Percentiles rank a stretch among this genome's conserved stretches.
phyloP scores from a whole-genome alignment of 2,888 invertebrate genomes.

The Heliconius charithonia region DNA sequence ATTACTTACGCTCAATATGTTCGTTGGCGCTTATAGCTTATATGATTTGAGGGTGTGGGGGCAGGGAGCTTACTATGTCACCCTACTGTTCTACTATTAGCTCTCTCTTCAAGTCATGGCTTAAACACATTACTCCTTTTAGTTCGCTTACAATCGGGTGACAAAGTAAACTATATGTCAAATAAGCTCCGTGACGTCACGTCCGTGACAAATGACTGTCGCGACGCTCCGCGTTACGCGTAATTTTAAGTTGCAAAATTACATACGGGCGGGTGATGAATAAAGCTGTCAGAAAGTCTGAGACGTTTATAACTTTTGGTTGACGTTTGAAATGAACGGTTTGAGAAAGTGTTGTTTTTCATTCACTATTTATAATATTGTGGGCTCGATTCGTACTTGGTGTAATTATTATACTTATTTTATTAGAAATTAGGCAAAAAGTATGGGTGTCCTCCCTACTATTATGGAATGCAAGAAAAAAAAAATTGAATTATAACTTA shows the following conservation, averaged over 20 bases:
- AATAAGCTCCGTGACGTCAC: constrained; percentile 22
- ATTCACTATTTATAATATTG: background rate
- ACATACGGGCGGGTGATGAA: constrained; percentile 14
- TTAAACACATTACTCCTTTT: background rate
- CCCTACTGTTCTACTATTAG: too few relatives aligned
- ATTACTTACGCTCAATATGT: too few relatives aligned
- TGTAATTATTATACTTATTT: too few relatives aligned
- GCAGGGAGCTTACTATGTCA: too few relatives aligned
- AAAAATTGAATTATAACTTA: too few relatives aligned
- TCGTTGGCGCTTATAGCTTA: too few relatives aligned
- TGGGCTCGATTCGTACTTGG: background rate
- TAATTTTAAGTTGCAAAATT: constrained; percentile 22
- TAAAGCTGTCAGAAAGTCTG: constrained; percentile 6
- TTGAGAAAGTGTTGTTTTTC: background rate
- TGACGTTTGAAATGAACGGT: background rate
- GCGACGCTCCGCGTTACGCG: background rate
- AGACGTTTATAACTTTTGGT: background rate
- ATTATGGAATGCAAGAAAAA: too few relatives aligned
- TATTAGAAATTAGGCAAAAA: too few relatives aligned
- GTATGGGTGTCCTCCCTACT: too few relatives aligned
- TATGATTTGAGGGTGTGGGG: too few relatives aligned
- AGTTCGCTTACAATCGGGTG: background rate
- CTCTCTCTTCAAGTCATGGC: background rate
- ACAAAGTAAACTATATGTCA: constrained; percentile 19
- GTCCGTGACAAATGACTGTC: constrained; percentile 8